Base-by-base conservation (phyloP, 2,113 vertebrate genomes). In the Salvator merianae region DNA sequence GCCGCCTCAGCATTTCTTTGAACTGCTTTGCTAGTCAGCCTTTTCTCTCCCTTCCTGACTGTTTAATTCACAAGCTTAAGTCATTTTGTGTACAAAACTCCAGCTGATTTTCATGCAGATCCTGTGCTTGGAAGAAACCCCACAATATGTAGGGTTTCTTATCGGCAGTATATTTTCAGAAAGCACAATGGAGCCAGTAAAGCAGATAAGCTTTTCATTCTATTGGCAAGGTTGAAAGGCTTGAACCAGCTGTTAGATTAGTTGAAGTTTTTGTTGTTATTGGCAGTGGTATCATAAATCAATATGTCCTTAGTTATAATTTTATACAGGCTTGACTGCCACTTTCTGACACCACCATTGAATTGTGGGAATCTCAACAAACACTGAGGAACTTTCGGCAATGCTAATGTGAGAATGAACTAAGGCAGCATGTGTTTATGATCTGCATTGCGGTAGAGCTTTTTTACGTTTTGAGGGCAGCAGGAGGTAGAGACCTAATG, bases 41-140 rank as follows among this genome's bases (percentile, higher is more conserved):
- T 79, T 40, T 63, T 34, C 22, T 26, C 3, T 10, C 38, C 20
- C 63, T 0, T 2, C 55, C 3, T 36, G 3, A 40, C 0, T 32
- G 74, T 63, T 79, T 65, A 65, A 73, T 59, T 1, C 0, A 0
- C 79, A 62, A 9, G 77, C 81, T 7, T 5, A n/a, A 2, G 66
- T 69, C 28, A 62, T 84, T 89, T 30, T 73, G 40, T 82, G 2
- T 6, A n/a, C 8, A 53, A 32, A 79, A 6, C 0, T 0, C 16
- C 83, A 65, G 14, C 7, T 70, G 77, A 81, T 30, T 71, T 71
- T 50, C 10, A 50, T 32, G n/a, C 7, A 30, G 32, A 74, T 47
- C 5, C 0, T 0, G 0, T 62, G 26, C 8, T 82, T 7, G 1
- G 82, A 85, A 77, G 38, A 85, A 10, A 38, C 1, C 0, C 1